Evolutionary conservation across 2,113 vertebrate species (phyloP), one percentile per base, ranked within the genome.

Genomic region (Serinus canaria): DNA sequence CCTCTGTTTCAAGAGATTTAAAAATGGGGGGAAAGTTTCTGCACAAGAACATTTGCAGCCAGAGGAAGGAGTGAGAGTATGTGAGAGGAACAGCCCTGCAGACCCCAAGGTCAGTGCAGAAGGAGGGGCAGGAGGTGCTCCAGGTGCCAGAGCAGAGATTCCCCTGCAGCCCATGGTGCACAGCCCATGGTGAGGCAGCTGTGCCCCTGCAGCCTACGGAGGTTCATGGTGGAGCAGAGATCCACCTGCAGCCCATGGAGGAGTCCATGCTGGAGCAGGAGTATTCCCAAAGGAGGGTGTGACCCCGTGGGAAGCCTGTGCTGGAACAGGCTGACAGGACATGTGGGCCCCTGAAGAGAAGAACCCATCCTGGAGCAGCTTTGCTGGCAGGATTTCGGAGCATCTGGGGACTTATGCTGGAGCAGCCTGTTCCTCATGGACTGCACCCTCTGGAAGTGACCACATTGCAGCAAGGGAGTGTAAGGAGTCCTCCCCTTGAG

Each of bases 111-210:
- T 68, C 11, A 12, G 16, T 52, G 46, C 16, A 52, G 37, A 59
- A 21, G n/a, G 24, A 82, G 6, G 3, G n/a, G 11, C 16, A 15
- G 53, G 39, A 41, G 13, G 0, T 41, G 7, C 21, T 46, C 15
- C 62, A 25, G 23, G 30, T 1, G 0, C 39, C 6, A 6, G n/a
- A 60, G 21, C 47, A 0, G 24, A 14, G 13, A 31, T 68, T 76
- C 8, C 9, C 24, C 20, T 39, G 37, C 37, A 52, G 44, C 8
- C 15, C 7, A 0, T 58, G 59, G 37, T 39, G 52, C n/a, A n/a
- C 37, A 52, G 44, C 8, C 15, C 7, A 0, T 58, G 59, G 37
- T 39, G 52, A 52, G 27, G 17, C 44, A 81, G 31, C 44, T 58
- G 68, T 89, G 37, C 4, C 31, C 31, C 44, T 74, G 60, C 15